These are phyloP conservation scores for Colinus virginianus DNA, from an alignment of 2,113 vertebrate genomes.

Conservation along the genomic window DNA sequence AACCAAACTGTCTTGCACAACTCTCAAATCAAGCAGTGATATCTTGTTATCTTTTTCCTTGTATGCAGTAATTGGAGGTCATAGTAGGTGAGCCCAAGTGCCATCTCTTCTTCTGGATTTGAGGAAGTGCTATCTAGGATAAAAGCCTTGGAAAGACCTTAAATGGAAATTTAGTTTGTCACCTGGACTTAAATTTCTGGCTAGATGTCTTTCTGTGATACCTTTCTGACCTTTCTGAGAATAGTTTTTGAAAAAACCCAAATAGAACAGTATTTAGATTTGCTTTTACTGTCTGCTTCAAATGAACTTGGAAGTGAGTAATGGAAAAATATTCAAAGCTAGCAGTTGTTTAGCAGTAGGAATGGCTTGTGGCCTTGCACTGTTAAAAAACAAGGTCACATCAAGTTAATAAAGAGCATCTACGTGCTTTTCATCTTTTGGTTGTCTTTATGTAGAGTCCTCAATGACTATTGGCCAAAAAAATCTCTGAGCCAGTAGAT, in stretches of 20 bases:
- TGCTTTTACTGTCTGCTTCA: neutral
- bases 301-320: neutral
- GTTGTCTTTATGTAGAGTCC: constrained; percentile 20
- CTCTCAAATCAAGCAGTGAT: neutral
- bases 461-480: neutral
- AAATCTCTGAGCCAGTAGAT: neutral
- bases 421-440: constrained; percentile 49
- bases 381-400: constrained; percentile 24
- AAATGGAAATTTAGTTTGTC: neutral
- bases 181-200: neutral
- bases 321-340: constrained; percentile 38
- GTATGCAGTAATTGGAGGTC: neutral
- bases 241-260: neutral
- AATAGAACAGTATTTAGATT: constrained; percentile 6
- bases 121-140: neutral
- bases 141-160: neutral
- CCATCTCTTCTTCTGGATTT: neutral
- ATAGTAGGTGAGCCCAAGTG: neutral
- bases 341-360: constrained; percentile 5
- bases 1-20: neutral
- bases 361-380: constrained; percentile 15
- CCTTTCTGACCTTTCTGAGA: neutral
- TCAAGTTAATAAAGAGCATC: constrained; percentile 37
- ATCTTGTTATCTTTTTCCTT: neutral
- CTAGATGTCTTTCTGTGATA: neutral